These are phyloP conservation scores for Melitaea athalia DNA, from an alignment of 2,888 invertebrate species.

Conservation along the genomic window DNA sequence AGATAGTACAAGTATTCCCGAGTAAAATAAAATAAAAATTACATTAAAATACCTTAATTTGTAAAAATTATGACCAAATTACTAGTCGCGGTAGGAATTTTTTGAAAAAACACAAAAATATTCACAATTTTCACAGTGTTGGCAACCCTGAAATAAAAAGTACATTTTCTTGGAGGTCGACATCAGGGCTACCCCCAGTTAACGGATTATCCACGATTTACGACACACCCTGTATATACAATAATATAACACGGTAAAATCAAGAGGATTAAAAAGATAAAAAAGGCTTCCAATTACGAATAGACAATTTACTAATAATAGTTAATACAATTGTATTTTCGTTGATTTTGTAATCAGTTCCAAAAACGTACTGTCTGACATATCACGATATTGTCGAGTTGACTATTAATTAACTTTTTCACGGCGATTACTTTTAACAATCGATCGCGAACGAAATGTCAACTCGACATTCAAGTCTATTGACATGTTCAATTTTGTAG, in stretches of 20 bases:
- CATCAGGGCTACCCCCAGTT: too few species aligned
- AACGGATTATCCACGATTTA: too few species aligned
- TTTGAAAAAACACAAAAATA: too few species aligned
- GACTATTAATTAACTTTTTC: constrained; percentile 36
- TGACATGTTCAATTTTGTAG: neutral
- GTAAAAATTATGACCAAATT: too few species aligned
- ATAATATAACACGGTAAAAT: neutral
- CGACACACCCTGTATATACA: too few species aligned
- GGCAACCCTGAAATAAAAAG: too few species aligned
- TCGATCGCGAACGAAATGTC: constrained; percentile 36
- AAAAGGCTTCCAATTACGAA: constrained; percentile 29
- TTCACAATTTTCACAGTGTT: too few species aligned
- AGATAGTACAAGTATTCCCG: too few species aligned
- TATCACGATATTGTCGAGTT: constrained; percentile 49
- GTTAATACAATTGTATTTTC: constrained; percentile 34
- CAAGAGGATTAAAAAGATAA: constrained; percentile 18
- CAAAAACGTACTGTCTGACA: constrained; percentile 43
- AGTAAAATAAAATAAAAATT: too few species aligned
- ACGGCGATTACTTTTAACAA: constrained; percentile 27
- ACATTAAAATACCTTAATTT: too few species aligned
- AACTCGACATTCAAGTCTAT: constrained; percentile 17
- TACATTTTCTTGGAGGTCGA: too few species aligned
- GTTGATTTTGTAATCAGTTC: constrained; percentile 25
- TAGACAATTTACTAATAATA: constrained; percentile 32
- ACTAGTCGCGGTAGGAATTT: too few species aligned